Evolutionary conservation across 2,113 vertebrate genomes (phyloP), one percentile per base, ranked within the genome.

Genomic region (Zootoca vivipara): DNA sequence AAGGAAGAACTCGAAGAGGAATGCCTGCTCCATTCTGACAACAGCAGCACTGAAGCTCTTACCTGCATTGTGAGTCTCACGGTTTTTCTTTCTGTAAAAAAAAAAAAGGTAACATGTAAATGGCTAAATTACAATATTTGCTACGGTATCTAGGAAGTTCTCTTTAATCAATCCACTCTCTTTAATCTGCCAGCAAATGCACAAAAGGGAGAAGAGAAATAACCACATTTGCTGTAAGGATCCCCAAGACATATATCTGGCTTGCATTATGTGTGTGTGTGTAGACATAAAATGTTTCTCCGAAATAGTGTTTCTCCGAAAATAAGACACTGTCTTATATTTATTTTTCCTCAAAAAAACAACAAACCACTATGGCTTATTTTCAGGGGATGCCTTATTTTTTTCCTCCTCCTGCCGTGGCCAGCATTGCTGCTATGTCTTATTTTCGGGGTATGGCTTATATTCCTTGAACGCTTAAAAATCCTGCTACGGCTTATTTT

Each of bases 1-100:
- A 10, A 15, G 12, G 33, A 79, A 88, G 91, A 78, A 58, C 33
- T 2, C 12, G 58, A 38, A 22, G 75, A 58, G 56, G 56, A 20
- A 46, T 83, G 89, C 85, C 22, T 7, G 2, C 8, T 91, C 85
- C 73, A 93, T 87, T 87, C 28, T 65, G 38, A 94, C 88, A 40
- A 79, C 42, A 46, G 86, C 90, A 90, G 30, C 18, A 80, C 22
- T 58, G 62, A 8, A 42, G 82, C 40, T 94, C 94, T 91, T 93
- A 99, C 99, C 99, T 97, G 99, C 99, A 97, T 99, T 99, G 90
- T 99, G 99, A 38, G 98, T 98, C 96, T 99, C 99, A 90, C 99
- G 98, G 94, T 99, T 99, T 97, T 99, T 99, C 98, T 99, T 99
- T 96, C 98, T 99, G 96, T 95, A 70, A 83, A 15, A 79, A 4